A percentile compares a stretch with the other conserved stretches of the same genome.
phyloP scores from a whole-genome alignment of 2,113 vertebrate genomes.

The Pelusios castaneus region DNA sequence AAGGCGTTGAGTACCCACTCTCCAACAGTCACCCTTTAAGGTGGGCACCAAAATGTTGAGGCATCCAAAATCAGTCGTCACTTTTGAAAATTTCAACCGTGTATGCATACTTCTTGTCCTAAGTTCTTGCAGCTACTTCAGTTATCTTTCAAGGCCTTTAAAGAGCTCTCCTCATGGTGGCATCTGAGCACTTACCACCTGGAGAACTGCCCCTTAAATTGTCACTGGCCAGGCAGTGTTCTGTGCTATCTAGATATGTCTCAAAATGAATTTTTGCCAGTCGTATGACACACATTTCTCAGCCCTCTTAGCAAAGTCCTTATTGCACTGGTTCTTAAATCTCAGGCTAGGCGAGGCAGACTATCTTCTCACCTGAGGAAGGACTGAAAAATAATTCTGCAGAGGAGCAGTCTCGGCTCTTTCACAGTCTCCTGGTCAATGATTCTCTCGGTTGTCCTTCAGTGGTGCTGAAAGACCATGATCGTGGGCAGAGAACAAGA shows the following conservation, averaged over 20 bases:
- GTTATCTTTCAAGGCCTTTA: neutral
- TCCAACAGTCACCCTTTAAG: neutral
- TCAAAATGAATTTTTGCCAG: neutral
- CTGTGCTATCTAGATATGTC: neutral
- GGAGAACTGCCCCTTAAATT: neutral
- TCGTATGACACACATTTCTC: neutral
- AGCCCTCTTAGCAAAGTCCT: neutral
- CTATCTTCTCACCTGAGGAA: neutral
- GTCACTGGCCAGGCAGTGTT: neutral
- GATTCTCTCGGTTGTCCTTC: neutral
- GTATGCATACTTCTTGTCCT: neutral
- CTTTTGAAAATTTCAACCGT: neutral
- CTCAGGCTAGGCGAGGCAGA: neutral
- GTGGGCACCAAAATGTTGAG: neutral
- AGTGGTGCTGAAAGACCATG: fast-evolving
- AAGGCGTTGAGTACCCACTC: neutral
- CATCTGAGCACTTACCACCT: neutral
- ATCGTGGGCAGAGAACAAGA: neutral
- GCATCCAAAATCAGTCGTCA: neutral
- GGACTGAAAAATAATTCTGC: neutral
- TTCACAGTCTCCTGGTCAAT: neutral
- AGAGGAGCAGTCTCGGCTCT: neutral
- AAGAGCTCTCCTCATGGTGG: neutral
- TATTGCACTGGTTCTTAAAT: neutral
- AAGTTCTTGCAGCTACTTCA: neutral